These are phyloP conservation scores for Erpornis zantholeuca DNA, from an alignment of 2,113 vertebrate genomes.

Conservation along the genomic window DNA sequence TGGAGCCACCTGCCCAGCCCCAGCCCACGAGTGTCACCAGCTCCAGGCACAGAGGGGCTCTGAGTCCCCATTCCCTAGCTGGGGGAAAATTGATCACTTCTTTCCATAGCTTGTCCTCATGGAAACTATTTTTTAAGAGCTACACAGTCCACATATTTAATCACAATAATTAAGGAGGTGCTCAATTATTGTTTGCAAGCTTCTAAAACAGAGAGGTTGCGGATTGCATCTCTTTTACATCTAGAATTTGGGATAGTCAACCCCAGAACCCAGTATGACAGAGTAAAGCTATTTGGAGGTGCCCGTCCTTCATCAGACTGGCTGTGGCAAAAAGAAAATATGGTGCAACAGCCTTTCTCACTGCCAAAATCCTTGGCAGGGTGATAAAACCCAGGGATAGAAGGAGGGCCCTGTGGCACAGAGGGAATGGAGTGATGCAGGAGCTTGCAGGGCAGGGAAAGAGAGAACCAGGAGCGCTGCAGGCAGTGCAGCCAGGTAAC, in stretches of 20 bases:
- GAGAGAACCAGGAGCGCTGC: background rate
- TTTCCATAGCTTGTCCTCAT: background rate
- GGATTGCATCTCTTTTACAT: background rate
- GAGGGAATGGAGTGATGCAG: fast-evolving
- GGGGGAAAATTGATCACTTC: fast-evolving
- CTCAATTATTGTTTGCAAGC: background rate
- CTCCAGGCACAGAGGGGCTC: background rate
- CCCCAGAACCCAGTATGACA: fast-evolving
- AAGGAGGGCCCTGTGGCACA: background rate
- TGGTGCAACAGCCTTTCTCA: background rate
- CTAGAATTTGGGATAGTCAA: background rate
- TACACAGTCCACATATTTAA: background rate
- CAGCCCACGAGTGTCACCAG: fast-evolving
- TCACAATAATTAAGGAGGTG: background rate
- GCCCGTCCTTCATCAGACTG: background rate
- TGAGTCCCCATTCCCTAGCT: background rate
- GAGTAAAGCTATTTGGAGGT: background rate
- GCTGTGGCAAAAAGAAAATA: background rate
- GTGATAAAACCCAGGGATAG: background rate
- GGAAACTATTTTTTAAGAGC: background rate
- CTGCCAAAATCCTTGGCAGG: background rate
- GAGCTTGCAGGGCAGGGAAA: background rate
- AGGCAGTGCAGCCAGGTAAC: background rate
- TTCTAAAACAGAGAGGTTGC: background rate
- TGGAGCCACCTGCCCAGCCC: background rate